Evolutionary conservation across 2,888 invertebrate species (phyloP).

Genomic region (Scelioninae gen. 1): DNA sequence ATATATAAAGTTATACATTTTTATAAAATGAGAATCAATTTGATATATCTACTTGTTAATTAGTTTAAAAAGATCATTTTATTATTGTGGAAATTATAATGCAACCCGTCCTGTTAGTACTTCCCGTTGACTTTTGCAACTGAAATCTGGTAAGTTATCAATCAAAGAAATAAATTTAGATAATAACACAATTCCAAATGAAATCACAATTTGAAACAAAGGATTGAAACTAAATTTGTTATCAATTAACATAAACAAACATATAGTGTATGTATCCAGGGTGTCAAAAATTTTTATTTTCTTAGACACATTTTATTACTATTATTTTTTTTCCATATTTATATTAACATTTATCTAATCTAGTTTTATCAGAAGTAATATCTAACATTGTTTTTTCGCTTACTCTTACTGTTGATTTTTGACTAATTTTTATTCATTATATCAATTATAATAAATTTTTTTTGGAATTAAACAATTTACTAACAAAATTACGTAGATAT

Average conservation of each 20-base stretch:
- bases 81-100: slow-evolving; percentile 60
- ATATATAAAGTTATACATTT: neutral
- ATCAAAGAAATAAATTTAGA: slow-evolving; percentile 66
- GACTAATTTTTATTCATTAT: no score
- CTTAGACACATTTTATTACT: no score
- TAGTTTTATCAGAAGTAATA: no score
- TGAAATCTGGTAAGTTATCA: slow-evolving; percentile 69
- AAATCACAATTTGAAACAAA: slow-evolving; percentile 27
- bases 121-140: slow-evolving; percentile 66
- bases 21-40: neutral
- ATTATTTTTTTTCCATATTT: no score
- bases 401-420: no score
- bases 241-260: slow-evolving; percentile 47
- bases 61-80: slow-evolving; percentile 36
- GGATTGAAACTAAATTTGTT: slow-evolving; percentile 64
- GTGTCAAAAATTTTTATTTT: no score
- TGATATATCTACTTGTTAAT: slow-evolving; percentile 11
- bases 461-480: no score
- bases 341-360: no score
- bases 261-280: neutral
- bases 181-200: slow-evolving; percentile 60
- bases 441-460: no score
- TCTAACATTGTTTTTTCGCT: no score
- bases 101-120: slow-evolving; percentile 63
- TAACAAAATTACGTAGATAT: no score